A percentile compares a stretch with the other conserved stretches of the same genome.
phyloP scores from a whole-genome alignment of 2,797 vertebrate species.

The Dicrostonyx torquatus region DNA sequence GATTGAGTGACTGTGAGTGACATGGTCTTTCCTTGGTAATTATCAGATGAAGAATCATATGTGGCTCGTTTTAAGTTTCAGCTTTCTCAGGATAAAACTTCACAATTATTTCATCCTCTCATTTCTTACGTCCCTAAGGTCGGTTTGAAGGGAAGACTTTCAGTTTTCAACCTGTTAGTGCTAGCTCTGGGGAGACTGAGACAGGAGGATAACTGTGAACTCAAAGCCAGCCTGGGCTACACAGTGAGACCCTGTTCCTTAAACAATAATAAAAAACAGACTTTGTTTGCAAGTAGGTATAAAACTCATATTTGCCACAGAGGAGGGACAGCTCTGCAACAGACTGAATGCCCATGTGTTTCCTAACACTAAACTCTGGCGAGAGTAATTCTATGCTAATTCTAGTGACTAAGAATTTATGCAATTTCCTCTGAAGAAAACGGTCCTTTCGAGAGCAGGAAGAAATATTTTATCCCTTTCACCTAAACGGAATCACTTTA shows the following conservation, averaged over 20 bases:
- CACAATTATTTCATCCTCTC: conserved; percentile 14
- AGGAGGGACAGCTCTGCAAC: not conserved
- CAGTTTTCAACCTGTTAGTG: not conserved
- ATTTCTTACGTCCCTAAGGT: conserved; percentile 29
- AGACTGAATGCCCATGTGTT: conserved; percentile 63
- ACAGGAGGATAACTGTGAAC: no score
- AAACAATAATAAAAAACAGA: not conserved
- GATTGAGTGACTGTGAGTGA: not conserved
- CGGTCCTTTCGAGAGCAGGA: conserved; percentile 63
- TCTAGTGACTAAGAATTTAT: conserved; percentile 71
- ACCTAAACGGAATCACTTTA: conserved; percentile 65
- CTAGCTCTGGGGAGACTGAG: not conserved
- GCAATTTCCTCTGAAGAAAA: conserved; percentile 76
- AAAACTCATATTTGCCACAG: conserved; percentile 19
- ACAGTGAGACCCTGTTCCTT: not conserved
- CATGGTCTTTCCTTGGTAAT: not conserved
- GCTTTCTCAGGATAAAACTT: not conserved
- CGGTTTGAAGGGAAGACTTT: conserved; percentile 31
- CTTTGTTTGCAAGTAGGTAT: conserved; percentile 1
- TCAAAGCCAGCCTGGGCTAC: not conserved
- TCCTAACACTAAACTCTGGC: conserved; percentile 60
- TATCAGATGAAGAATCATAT: not conserved
- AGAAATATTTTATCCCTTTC: conserved; percentile 65
- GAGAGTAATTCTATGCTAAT: conserved; percentile 65
- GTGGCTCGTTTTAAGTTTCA: not conserved